Evolutionary conservation across 2,113 vertebrate genomes (phyloP), one percentile per base, ranked within the genome.

Genomic region (Siniperca chuatsi): DNA sequence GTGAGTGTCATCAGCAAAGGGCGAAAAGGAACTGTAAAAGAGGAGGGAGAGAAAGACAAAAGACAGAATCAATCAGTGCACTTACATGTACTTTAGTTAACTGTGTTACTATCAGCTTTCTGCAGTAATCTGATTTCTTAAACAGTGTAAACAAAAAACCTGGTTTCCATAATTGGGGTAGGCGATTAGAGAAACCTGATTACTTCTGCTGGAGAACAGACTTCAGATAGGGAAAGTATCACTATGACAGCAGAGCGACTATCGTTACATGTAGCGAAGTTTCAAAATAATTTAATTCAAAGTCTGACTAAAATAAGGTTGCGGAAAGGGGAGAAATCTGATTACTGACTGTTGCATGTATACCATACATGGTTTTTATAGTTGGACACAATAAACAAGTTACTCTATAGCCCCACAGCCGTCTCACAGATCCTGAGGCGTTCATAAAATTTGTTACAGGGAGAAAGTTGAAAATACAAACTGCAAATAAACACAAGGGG

Each of bases 71-170:
- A 91, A 74, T 90, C 81, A 80, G 37, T 40, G 58, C 82, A 55
- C 81, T 84, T 23, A 67, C 58, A 35, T 61, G 71, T 71, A 85
- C 76, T 83, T 71, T 73, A 82, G 55, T 4, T 82, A 84, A 79
- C 80, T 84, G 71, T 67, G 64, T 87, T 82, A 84, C 79, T 77
- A 75, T 82, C 62, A 61, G 73, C 40, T 84, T 77, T 64, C 58
- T 55, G 70, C 83, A 60, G 65, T 92, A 82, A 87, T 92, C 71
- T 8, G 73, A 83, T 91, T 82, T n/a, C 64, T 79, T 75, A 70
- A 48, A 6, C 10, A 0, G 15, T 4, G 20, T 73, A 70, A 70
- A 81, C 72, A 75, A 83, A 42, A 75, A 87, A 60, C 4, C 74
- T 4, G 44, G 62, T 82, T 81, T 77, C 71, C 46, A 35, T 80